Evolutionary conservation across 1,140 invertebrate genomes (phyloP), one percentile per base, ranked within the genome.

Genomic region (Campoletis sonorensis): DNA sequence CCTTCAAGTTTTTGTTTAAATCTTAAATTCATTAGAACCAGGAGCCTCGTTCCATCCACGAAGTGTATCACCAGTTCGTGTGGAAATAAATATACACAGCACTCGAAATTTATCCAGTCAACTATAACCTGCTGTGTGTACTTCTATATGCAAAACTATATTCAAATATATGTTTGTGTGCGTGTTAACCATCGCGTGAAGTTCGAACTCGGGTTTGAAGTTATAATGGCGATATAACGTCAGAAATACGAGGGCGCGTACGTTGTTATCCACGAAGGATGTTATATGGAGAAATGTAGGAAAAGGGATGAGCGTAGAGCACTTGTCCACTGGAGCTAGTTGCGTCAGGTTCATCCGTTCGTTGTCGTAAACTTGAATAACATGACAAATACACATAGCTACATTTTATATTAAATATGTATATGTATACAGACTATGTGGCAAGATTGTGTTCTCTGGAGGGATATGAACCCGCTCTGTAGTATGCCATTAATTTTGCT

Each of bases 221-320:
- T 84, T 84, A 84, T 84, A 84, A 84, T 84, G 79, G 83, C 68
- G 37, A 70, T 70, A 77, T 80, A 82, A 82, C 83, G 73, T 27
- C 4, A 37, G 51, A 10, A 54, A n/a, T 54, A 64, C 8, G 54
- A 23, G 54, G 18, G 21, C 21, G 21, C 21, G 21, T 58, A 67
- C 23, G 23, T 67, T 67, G 23, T 27, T 67, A 67, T 67, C 26
- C 23, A 8, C 23, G 23, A 23, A 73, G 76, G 40, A 84, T 80
- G 72, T 21, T 80, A 68, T 26, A 77, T 13, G n/a, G 30, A 40
- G 72, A n/a, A 26, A 54, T 18, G 27, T 30, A 27, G 49, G 54
- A 37, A 77, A 77, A 37, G 75, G 54, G 75, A 77, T 54, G 27
- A 54, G 49, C 23, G n/a, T 33, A 15, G 11, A 37, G 70, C 61